Evolutionary conservation across 1,140 invertebrate genomes (phyloP), one percentile per base, ranked within the genome.

Genomic region (Aphelenchoides avenae): DNA sequence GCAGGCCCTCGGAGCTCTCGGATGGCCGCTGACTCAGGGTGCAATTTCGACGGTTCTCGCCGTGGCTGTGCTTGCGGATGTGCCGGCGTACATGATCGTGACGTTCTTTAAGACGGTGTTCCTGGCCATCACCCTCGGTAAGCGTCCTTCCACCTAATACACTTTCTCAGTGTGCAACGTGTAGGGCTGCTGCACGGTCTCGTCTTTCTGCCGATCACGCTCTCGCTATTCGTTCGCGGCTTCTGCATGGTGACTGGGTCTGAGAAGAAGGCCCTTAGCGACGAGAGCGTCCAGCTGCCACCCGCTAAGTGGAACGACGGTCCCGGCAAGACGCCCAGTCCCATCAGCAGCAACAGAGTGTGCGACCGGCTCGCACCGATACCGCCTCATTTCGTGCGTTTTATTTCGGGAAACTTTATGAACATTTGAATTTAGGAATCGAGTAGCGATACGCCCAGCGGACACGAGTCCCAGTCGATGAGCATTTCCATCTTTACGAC

Each of bases 51-150:
- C 92, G 0, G 88, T 96, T 24, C 78, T 96, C 1, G 91, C 91
- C 40, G 86, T 95, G 4, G 80, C 88, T 0, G 88, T 90, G 0
- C 78, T 97, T 0, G 81, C 90, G 3, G 80, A 93, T 36, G 90
- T 91, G 0, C 87, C 89, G 41, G 94, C 91, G 57, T 96, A 94
- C 73, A 93, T 96, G 52, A 95, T 96, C 78, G 82, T 90, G n/a
- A 91, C 94, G 0, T 97, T 96, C 83, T 95, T 95, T 79, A 95
- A 94, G 80, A 93, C 92, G 83, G 89, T 94, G 7, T 91, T 92
- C 75, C 81, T 94, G 49, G 89, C 93, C 0, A 89, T 94, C 11
- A 79, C 87, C 11, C 83, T 93, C 53, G 89, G 90, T 0, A 4
- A 4, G 1, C 48, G 15, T 5, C 31, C 9, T 51, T 37, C 5